Base-by-base conservation (phyloP, 2,797 vertebrate genomes). In the Squalus acanthias region DNA sequence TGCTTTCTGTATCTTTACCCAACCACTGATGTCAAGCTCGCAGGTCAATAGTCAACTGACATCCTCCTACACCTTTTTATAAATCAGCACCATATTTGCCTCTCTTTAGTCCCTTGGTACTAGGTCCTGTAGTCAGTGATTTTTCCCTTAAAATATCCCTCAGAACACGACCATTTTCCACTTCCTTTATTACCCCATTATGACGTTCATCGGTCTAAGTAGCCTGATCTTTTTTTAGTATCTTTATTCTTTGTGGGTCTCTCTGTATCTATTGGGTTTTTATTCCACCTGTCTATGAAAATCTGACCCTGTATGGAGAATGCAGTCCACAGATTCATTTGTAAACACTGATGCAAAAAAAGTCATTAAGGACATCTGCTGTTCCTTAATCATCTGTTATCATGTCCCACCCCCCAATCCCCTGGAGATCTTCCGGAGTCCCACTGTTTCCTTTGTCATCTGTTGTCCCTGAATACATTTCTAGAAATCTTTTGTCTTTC, bases 301-400 rank as follows among this genome's bases (percentile, higher is more conserved):
- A 69, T 46, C 22, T 22, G 46, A 46, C 20, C 20, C 65, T 69
- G 9, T 93, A 69, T 1, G 39, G 82, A 39, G 82, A 50, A 85
- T 24, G 39, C 39, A 69, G 33, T 39, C 17, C 9, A 22, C 65
- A 69, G 91, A 69, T 93, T 46, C n/a, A 85, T 85, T 85, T 85
- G 82, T 85, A 85, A 85, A 50, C 82, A 93, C 65, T 91, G 29
- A 63, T 63, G 57, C 53, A 89, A 60, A 93, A 57, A 69, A 69
- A 39, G n/a, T 92, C 33, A 65, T 92, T 92, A 24, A 67, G 89
- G 33, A 69, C 91, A 93, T 67, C 65, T 93, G 91, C 39, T n/a
- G 24, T 69, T 39, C 7, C 89, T 65, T n/a, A 39, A 91, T 91
- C 53, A 92, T 91, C 91, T 69, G 91, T 93, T 67, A 46, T 46